A percentile compares a stretch with the other conserved stretches of the same genome.
phyloP scores from a whole-genome alignment of 2,113 vertebrate species.

The Pseudorectes ferrugineus region DNA sequence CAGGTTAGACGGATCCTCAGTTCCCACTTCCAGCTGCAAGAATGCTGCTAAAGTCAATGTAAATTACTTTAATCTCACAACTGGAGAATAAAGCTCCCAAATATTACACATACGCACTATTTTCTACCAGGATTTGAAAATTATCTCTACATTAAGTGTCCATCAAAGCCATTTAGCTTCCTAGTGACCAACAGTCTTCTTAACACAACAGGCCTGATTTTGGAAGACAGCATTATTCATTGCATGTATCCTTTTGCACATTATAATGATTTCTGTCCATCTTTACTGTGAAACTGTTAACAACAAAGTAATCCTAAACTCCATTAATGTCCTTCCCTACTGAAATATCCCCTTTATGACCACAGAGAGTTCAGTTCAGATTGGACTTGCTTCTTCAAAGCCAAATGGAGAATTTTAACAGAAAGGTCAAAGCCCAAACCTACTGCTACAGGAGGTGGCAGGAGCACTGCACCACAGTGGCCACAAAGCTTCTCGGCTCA shows the following conservation, averaged over 20 bases:
- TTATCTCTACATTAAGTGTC: not conserved
- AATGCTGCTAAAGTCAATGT: not conserved
- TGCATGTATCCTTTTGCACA: fast-evolving
- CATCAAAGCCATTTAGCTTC: not conserved
- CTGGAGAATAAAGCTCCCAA: not conserved
- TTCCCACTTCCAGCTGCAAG: not conserved
- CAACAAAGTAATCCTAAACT: not conserved
- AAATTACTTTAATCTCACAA: not conserved
- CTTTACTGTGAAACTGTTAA: not conserved
- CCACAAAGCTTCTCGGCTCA: not conserved
- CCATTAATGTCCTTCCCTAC: not conserved
- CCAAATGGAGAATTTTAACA: not conserved
- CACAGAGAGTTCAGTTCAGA: not conserved
- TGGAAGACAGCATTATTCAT: not conserved
- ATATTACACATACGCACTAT: not conserved
- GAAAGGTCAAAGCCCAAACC: not conserved
- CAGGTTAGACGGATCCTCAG: not conserved
- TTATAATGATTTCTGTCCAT: not conserved
- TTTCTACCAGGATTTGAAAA: not conserved
- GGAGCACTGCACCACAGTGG: fast-evolving
- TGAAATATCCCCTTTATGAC: not conserved
- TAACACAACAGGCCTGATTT: not conserved
- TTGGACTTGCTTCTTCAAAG: not conserved
- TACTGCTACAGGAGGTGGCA: not conserved
- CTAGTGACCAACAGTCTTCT: not conserved